Base-by-base conservation (phyloP, 1,140 invertebrate genomes). In the Thalassaphorura encarpata region DNA sequence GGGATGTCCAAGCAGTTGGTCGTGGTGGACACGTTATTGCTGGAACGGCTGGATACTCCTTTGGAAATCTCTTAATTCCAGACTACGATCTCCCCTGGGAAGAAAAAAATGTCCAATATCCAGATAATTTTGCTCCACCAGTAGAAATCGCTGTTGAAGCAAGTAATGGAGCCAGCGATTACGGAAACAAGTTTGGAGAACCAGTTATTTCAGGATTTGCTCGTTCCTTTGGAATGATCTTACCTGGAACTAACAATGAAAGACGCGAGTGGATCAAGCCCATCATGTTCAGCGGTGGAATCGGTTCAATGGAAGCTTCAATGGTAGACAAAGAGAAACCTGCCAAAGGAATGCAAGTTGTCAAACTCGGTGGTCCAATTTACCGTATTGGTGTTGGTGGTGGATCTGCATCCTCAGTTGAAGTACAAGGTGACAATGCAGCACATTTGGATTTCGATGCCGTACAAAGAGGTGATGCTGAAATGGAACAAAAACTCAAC, bases 101-200 rank as follows among this genome's bases (percentile, higher is more conserved):
- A 75, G 80, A 88, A 21, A 67, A 73, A 18, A 68, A 68, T n/a
- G 78, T 78, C 61, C 66, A 74, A 18, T 97, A 97, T 75, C 92
- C 94, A 1, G 71, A 71, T 16, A 96, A 96, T 60, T 91, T 99
- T 77, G 93, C 94, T 8, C 73, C 78, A 2, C 89, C 95, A 0
- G 72, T 92, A 6, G 83, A 91, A 69, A 82, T 94, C 52, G 79
- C 90, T 31, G 83, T 98, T 29, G 90, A 97, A 73, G 95, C 94
- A 0, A 95, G 90, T 70, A 96, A 98, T 72, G 95, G 95, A 11
- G 94, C 94, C 15, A 97, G 92, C 0, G 95, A 98, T 73, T 99
- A 98, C 75, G 95, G 95, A 4, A 98, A 99, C 69, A 98, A 99
- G 75, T 99, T 98, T 76, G 95, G 94, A 1, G 95, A 98, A 71